Evolutionary conservation across 2,113 vertebrate genomes (phyloP).

Genomic region (Microcebus ravelobensis): DNA sequence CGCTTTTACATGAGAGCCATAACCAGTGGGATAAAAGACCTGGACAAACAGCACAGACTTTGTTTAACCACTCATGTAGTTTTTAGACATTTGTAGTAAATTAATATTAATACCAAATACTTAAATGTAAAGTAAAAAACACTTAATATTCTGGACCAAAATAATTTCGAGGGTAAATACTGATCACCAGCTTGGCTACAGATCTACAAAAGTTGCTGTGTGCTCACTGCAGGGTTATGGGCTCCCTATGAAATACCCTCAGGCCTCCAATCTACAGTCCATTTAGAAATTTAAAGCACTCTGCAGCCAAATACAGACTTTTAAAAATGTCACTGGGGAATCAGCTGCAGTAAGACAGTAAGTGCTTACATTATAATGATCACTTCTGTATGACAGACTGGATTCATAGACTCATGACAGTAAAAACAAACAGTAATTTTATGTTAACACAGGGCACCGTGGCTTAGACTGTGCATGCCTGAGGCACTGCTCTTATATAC

Average conservation of each 20-base stretch:
- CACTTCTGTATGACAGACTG: conserved; percentile 71
- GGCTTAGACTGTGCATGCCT: conserved; percentile 61
- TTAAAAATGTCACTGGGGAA: conserved; percentile 68
- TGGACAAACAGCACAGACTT: neutral
- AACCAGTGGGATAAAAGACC: rapidly evolving
- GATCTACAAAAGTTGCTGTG: neutral
- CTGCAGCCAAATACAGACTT: conserved; percentile 66
- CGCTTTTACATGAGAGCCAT: neutral
- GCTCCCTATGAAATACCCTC: neutral
- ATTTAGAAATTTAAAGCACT: conserved; percentile 66
- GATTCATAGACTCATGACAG: conserved; percentile 66
- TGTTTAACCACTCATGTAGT: neutral
- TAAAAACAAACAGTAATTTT: conserved; percentile 79
- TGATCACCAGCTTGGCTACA: neutral
- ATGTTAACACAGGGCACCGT: conserved; percentile 64
- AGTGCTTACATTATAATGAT: conserved; percentile 67
- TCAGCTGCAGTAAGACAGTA: conserved; percentile 30
- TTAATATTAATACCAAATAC: conserved; percentile 44
- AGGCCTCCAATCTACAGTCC: conserved; percentile 55
- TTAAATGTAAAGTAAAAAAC: conserved; percentile 29
- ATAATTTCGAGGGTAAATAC: conserved; percentile 3
- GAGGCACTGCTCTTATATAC: conserved; percentile 63
- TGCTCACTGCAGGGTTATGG: neutral
- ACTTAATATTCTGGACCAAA: neutral
- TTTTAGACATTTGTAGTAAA: neutral